Evolutionary conservation across 2,797 vertebrate species (phyloP).

Genomic region (Microtus obscurus): DNA sequence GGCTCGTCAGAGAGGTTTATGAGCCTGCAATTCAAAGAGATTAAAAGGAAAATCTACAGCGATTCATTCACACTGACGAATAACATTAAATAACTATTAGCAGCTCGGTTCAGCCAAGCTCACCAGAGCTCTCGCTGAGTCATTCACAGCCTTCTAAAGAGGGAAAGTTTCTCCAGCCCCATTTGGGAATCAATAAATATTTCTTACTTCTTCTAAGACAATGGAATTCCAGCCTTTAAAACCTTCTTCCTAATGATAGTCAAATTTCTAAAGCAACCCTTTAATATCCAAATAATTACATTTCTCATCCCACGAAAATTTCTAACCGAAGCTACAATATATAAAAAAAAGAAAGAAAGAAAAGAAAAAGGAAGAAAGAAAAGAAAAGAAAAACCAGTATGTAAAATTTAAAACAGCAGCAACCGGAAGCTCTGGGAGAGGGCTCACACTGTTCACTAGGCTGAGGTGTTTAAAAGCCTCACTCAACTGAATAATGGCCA

Average conservation of each 20-base stretch:
- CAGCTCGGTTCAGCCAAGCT: constrained; percentile 88
- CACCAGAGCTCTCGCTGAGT: constrained; percentile 89
- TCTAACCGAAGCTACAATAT: constrained; percentile 59
- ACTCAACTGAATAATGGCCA: not conserved
- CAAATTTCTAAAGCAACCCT: constrained; percentile 81
- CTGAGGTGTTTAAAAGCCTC: constrained; percentile 51
- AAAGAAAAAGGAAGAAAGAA: no score
- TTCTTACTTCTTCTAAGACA: constrained; percentile 87
- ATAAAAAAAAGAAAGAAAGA: no score
- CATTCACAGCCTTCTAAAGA: constrained; percentile 88
- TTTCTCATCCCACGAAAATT: constrained; percentile 56
- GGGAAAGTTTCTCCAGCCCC: constrained; percentile 87
- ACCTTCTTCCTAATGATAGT: constrained; percentile 83
- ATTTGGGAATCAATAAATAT: constrained; percentile 89
- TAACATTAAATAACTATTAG: constrained; percentile 92
- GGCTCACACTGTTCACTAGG: constrained; percentile 52
- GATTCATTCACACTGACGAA: constrained; percentile 89
- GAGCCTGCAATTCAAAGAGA: constrained; percentile 89
- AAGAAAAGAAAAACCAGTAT: not conserved
- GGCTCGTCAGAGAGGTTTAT: constrained; percentile 89
- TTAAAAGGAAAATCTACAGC: constrained; percentile 89
- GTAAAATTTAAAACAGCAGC: constrained; percentile 56
- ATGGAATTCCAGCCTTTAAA: constrained; percentile 84
- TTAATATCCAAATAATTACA: constrained; percentile 71
- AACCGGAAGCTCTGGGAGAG: constrained; percentile 55